phyloP scores from a whole-genome alignment of 2,888 invertebrate species.

The Willowsia nigromaculata region DNA sequence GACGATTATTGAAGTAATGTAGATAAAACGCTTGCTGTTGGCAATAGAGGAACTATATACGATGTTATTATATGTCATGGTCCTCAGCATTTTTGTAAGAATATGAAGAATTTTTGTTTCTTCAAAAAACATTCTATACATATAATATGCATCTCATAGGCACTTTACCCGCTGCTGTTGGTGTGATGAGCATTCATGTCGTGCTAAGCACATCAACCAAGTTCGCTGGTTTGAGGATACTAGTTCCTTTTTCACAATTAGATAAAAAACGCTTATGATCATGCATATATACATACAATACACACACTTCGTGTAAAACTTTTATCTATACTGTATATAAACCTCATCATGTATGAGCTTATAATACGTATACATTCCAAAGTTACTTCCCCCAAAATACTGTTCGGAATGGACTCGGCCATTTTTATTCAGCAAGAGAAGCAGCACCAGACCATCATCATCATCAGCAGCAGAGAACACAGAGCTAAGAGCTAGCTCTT shows the following conservation, averaged over 20 bases:
- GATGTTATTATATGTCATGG: slow-evolving; percentile 48
- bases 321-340: background rate
- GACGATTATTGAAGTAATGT: background rate
- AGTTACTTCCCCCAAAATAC: slow-evolving; percentile 53
- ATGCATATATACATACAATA: background rate
- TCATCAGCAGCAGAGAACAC: background rate
- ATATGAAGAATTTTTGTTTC: background rate
- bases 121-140: background rate
- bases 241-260: slow-evolving; percentile 30
- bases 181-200: background rate
- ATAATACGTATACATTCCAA: background rate
- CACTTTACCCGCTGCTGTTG: slow-evolving; percentile 10
- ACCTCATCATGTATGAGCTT: too few relatives aligned
- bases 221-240: slow-evolving; percentile 9
- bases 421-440: slow-evolving; percentile 76
- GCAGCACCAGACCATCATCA: slow-evolving; percentile 32
- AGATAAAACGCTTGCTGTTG: background rate
- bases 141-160: slow-evolving; percentile 2
- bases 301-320: background rate
- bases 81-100: slow-evolving; percentile 33
- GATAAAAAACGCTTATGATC: slow-evolving; percentile 23
- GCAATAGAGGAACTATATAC: slow-evolving; percentile 1
- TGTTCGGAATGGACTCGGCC: slow-evolving; percentile 73
- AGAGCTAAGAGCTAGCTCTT: background rate
- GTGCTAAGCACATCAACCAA: background rate